Evolutionary conservation across 2,113 vertebrate species (phyloP), one percentile per base, ranked within the genome.

Genomic region (Cyprinodon brontotheroides): DNA sequence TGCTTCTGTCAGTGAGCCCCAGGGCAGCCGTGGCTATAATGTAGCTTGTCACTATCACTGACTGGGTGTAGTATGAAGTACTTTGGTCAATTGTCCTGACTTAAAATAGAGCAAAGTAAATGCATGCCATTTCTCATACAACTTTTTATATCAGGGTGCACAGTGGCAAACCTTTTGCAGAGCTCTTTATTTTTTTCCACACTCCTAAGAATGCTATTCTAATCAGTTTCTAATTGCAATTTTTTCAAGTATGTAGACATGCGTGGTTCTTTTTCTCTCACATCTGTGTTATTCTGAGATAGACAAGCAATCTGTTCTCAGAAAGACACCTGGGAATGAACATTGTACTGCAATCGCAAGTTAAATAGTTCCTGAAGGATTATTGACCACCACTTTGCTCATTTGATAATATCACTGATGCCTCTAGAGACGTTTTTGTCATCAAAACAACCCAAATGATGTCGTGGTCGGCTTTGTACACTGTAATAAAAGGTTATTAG

Each of bases 401-500:
- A 37, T 4, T 45, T 60, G 37, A 59, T 20, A 29, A 57, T 38
- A 13, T 69, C 67, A 39, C 20, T 9, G 36, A 70, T 11, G 8
- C 39, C 57, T n/a, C 13, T 11, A 20, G 0, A 45, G 22, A 40
- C 12, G 36, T 36, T 7, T 9, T 9, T 61, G 12, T 59, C 60
- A 65, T 15, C 14, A 70, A 47, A 73, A 57, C 61, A 22, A 22
- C 39, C 73, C 72, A 68, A 80, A 66, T n/a, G 29, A 66, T 63
- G 47, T 74, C 62, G 67, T 14, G 57, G 1, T 47, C 11, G 41
- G n/a, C 60, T 76, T 61, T 65, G 36, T 39, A 57, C 20, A 8
- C 37, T 45, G 53, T 45, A 65, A 75, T 57, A 66, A 37, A 76
- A 53, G 62, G 69, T 61, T 70, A 77, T 71, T 76, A 74, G 39